Evolutionary conservation across 2,797 vertebrate genomes (phyloP), one percentile per base, ranked within the genome.

Genomic region (Craterocephalus amniculus): DNA sequence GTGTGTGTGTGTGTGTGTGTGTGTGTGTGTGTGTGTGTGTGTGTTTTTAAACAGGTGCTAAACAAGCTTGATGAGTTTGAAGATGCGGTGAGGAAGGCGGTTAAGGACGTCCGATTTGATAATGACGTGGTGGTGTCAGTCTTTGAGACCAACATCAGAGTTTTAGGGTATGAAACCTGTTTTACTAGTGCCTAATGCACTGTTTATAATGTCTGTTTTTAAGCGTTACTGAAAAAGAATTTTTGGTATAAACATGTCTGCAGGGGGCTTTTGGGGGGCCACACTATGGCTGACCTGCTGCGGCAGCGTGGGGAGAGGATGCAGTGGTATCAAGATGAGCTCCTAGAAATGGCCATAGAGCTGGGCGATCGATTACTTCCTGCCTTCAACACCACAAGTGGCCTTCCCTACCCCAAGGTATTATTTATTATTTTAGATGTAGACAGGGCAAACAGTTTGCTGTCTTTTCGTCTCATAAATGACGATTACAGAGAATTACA

Each of bases 331-430:
- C 80, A 58, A 0, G 92, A 95, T 45, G 94, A 96, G 87, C 93
- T 96, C 52, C 85, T 96, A 2, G 78, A 94, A 81, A 95, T 96
- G 95, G 95, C 95, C 62, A 93, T 90, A 90, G 95, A 96, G 27
- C 89, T 95, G 58, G 95, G 95, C 38, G 90, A 94, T 79, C 90
- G 95, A 65, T 87, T 96, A 67, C 88, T 96, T 70, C 95, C 95
- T 76, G 95, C 95, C 81, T 96, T 96, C 78, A 96, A 95, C 90
- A 96, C 95, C 88, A 93, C 94, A 80, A 95, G 94, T 89, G 95
- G 95, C 89, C 94, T 96, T 90, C 95, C 95, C 24, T 95, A 95
- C 83, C 95, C 95, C 26, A 92, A 95, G 92, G 95, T 94, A 83
- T 27, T n/a, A 2, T 3, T 31, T 20, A 8, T 64, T 48, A 16